Evolutionary conservation across 2,113 vertebrate species (phyloP).

Genomic region (Eudyptes chrysolophus): DNA sequence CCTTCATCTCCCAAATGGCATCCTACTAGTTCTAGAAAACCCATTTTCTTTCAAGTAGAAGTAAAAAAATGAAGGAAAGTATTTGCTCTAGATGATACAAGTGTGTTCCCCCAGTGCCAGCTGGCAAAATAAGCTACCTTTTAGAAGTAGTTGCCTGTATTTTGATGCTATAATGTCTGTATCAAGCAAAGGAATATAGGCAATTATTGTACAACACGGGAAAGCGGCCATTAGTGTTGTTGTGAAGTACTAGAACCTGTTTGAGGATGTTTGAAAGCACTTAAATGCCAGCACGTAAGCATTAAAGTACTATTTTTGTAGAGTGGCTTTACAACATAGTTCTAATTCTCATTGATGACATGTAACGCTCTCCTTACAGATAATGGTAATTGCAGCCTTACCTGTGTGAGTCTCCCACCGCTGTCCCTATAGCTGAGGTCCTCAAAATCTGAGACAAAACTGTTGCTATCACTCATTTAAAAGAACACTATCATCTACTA

Average conservation of each 20-base stretch:
- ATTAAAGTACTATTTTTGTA: neutral
- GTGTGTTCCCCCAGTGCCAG: neutral
- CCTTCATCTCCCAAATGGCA: neutral
- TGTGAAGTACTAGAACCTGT: neutral
- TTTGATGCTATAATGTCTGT: neutral
- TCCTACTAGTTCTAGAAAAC: neutral
- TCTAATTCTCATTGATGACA: neutral
- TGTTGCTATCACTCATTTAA: neutral
- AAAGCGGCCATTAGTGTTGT: neutral
- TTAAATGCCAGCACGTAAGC: no score
- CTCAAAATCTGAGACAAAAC: neutral
- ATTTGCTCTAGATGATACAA: neutral
- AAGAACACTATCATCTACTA: neutral
- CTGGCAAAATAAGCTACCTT: neutral
- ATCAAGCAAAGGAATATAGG: neutral
- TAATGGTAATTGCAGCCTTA: neutral
- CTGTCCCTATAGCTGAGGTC: rapidly evolving
- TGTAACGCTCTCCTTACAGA: neutral
- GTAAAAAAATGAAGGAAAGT: neutral
- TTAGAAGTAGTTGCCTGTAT: neutral
- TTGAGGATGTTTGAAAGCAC: neutral
- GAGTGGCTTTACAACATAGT: neutral
- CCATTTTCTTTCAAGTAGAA: neutral
- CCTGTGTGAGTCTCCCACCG: neutral
- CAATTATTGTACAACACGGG: neutral